Conservation (phyloP, 1,140 invertebrate species). For the Trichonephila clavata region DNA sequence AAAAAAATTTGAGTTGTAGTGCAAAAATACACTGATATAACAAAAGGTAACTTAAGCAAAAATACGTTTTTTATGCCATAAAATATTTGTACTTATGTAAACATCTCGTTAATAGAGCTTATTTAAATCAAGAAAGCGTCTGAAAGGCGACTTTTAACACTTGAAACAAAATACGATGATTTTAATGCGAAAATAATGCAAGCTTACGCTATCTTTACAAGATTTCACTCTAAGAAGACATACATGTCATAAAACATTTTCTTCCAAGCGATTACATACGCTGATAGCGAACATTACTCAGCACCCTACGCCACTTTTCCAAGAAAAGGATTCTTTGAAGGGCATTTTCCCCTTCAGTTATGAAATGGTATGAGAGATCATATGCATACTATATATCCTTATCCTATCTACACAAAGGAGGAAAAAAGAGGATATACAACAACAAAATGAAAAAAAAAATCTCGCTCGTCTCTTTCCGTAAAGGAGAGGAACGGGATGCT, state of each 20-base stretch:
- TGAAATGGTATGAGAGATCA: constrained; percentile 8
- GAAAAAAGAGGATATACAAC: not conserved
- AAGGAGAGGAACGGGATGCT: constrained; percentile 28
- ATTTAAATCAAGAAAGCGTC: too few relatives aligned
- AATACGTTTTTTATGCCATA: too few relatives aligned
- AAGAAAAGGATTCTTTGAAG: not conserved
- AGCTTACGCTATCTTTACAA: not conserved
- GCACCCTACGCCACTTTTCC: not conserved
- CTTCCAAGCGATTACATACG: not conserved
- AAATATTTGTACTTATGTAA: too few relatives aligned
- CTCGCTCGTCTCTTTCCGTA: not conserved
- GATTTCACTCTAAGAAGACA: not conserved
- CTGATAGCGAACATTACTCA: not conserved
- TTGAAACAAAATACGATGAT: too few relatives aligned
- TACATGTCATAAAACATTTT: constrained; percentile 8
- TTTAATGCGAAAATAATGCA: too few relatives aligned
- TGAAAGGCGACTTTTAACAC: too few relatives aligned
- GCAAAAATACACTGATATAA: too few relatives aligned
- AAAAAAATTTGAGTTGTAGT: too few relatives aligned
- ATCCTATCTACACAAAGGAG: not conserved
- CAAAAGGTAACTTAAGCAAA: too few relatives aligned
- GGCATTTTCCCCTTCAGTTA: not conserved
- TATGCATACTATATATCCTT: constrained; percentile 12
- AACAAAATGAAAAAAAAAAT: constrained; percentile 27
- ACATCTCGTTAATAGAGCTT: too few relatives aligned